Conservation (phyloP, 2,113 vertebrate species). For the Nymphicus hollandicus region DNA sequence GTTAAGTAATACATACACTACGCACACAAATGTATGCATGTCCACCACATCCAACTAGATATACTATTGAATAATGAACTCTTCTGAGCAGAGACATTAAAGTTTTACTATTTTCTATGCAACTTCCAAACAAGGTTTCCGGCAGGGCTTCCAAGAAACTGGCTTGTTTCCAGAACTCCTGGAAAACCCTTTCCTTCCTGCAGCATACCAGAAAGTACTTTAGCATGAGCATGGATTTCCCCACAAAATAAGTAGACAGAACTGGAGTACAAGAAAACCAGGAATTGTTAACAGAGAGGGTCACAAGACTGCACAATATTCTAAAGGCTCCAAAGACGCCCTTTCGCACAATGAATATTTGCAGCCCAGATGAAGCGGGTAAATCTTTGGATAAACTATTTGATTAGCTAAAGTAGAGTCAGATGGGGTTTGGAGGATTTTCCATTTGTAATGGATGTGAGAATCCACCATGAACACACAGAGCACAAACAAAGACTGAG, state of each 20-base stretch:
- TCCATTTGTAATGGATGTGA: accelerated
- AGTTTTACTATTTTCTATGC: not conserved
- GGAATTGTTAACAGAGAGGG: not conserved
- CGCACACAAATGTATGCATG: not conserved
- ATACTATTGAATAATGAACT: not conserved
- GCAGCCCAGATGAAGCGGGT: not conserved
- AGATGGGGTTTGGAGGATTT: not conserved
- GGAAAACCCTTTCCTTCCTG: not conserved
- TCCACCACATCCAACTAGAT: not conserved
- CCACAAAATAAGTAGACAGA: not conserved
- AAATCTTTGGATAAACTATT: not conserved
- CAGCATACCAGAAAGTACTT: not conserved
- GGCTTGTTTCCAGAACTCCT: not conserved
- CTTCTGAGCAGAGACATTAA: not conserved
- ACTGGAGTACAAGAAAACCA: not conserved
- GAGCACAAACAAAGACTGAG: not conserved
- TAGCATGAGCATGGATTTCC: not conserved
- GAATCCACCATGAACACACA: not conserved
- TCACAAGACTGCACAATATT: not conserved
- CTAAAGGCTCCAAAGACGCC: not conserved
- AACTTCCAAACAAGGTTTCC: not conserved
- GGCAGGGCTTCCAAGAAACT: not conserved
- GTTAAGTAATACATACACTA: not conserved
- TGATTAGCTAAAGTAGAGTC: not conserved
- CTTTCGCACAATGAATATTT: not conserved